A percentile compares a stretch with the other conserved stretches of the same genome.
phyloP scores from a whole-genome alignment of 2,797 vertebrate genomes.

The Sebastes taczanowskii region DNA sequence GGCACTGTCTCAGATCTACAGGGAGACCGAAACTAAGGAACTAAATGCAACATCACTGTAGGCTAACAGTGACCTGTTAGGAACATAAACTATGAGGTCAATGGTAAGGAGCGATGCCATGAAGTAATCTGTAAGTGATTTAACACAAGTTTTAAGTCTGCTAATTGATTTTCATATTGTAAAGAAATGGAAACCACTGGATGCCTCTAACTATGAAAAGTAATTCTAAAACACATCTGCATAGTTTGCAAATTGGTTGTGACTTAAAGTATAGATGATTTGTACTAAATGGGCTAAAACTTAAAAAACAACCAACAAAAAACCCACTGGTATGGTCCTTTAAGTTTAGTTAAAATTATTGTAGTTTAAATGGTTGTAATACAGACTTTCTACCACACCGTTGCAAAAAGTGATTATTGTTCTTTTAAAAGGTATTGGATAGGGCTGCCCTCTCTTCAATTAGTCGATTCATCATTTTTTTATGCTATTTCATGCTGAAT shows the following conservation, averaged over 20 bases:
- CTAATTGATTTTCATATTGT: not conserved
- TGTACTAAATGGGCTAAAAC: not conserved
- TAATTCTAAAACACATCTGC: not conserved
- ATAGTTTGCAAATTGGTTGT: not conserved
- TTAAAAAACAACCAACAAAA: too few relatives aligned
- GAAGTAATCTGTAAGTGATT: not conserved
- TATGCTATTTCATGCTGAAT: too few relatives aligned
- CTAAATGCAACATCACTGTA: not conserved
- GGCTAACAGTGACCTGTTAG: not conserved
- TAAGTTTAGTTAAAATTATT: not conserved
- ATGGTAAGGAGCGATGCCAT: not conserved
- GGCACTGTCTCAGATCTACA: not conserved
- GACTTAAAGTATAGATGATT: not conserved
- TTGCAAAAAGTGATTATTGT: not conserved
- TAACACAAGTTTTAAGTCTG: not conserved
- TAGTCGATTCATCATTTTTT: too few relatives aligned
- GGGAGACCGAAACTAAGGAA: not conserved
- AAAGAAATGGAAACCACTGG: not conserved
- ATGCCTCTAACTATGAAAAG: not conserved
- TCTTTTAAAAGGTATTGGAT: not conserved
- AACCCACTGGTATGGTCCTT: not conserved
- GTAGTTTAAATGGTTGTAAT: not conserved
- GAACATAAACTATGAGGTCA: not conserved
- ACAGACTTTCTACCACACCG: not conserved
- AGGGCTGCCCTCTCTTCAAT: too few relatives aligned